Evolutionary conservation across 2,113 vertebrate species (phyloP), one percentile per base, ranked within the genome.

Genomic region (Pleuronectes platessa): DNA sequence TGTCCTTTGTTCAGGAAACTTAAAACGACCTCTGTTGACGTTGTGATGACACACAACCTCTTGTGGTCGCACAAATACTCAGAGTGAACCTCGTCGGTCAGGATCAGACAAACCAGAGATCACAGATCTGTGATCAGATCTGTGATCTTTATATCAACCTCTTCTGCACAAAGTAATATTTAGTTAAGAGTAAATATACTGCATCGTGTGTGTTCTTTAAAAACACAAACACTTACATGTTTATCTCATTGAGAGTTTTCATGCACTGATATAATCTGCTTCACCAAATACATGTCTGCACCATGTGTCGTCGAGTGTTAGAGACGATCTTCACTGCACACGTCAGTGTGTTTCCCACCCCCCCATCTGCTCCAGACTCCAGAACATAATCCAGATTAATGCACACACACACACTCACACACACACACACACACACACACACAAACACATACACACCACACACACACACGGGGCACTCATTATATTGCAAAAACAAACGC

Each of bases 381-480:
- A 86, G 82, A 79, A 79, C 71, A 85, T 94, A 94, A 93, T 93
- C 92, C 93, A 92, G 92, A 94, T 94, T 93, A 93, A 80, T 82
- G 61, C 78, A 66, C 71, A 20, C 40, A 53, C 58, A 26, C 64
- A 23, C 76, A 68, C 72, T 35, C 59, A 54, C 63, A 64, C 56
- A 72, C 76, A 55, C 35, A 72, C 68, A 61, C 24, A 18, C 2
- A 31, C 15, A 18, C 47, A 49, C 47, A 49, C 17, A 17, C 47
- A 49, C 45, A 58, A 35, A 64, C 65, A 23, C 76, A 68, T 68
- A 45, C 59, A 60, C 64, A 64, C 60, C 70, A 31, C 47, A 49
- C 47, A 49, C 15, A 49, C 47, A 15, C 47, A 17, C 15, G 15
- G 15, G 17, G 17, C 68, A 55, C 56, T 71, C 70, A 64, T 71